These are phyloP conservation scores for human (Homo sapiens) DNA, from an alignment of 2,113 vertebrate genomes.

Conservation along the genomic window GRCh38 chr12:93620501-93621000, in stretches of 20 bases:
- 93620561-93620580: too few species aligned
- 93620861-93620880: neutral
- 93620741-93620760: neutral
- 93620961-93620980: neutral
- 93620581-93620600: too few species aligned
- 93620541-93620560: too few species aligned
- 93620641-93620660: too few species aligned
- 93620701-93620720: neutral
- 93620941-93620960: neutral
- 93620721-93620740: neutral
- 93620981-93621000: neutral
- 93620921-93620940: neutral
- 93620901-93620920: neutral
- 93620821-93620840: neutral
- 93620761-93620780: constrained; percentile 15
- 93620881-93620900: neutral
- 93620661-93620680: too few species aligned
- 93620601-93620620: too few species aligned
- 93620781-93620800: neutral
- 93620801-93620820: constrained; percentile 17
- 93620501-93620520: too few species aligned
- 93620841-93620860: constrained; percentile 25
- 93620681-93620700: too few species aligned
- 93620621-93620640: too few species aligned
- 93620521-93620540: too few species aligned